phyloP scores from a whole-genome alignment of 2,797 vertebrate genomes.

The Cryptoprocta ferox region DNA sequence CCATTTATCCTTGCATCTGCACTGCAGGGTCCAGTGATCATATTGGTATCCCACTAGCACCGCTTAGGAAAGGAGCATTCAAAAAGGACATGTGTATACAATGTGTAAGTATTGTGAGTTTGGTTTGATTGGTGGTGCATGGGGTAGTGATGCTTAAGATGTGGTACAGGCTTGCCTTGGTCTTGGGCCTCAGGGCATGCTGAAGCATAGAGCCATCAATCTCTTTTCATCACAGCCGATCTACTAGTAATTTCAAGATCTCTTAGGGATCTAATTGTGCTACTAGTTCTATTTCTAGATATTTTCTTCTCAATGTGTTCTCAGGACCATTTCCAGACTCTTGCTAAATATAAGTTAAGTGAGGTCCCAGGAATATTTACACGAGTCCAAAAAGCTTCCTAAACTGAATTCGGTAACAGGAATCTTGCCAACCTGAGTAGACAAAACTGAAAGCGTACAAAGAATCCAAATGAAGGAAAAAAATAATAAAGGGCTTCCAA shows the following conservation, averaged over 20 bases:
- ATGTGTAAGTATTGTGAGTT: rapidly evolving
- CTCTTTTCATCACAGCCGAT: not conserved
- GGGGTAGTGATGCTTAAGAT: not conserved
- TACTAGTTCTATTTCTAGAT: not conserved
- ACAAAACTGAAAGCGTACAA: not conserved
- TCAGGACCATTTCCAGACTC: not conserved
- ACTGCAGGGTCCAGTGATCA: not conserved
- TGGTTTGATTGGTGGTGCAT: rapidly evolving
- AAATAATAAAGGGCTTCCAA: not conserved
- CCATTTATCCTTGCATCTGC: not conserved
- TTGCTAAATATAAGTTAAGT: not conserved
- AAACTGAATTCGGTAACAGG: not conserved
- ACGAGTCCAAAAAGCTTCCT: not conserved
- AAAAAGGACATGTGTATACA: not conserved
- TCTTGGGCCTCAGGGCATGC: not conserved
- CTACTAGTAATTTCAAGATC: not conserved
- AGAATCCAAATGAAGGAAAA: not conserved
- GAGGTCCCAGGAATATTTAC: not conserved
- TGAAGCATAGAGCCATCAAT: not conserved
- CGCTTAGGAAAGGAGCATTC: not conserved
- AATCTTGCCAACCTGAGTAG: not conserved
- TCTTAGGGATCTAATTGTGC: not conserved
- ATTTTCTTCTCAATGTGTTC: not conserved
- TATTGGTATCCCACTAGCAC: not conserved
- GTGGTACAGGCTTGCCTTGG: not conserved